These are phyloP conservation scores for Drosophila melanogaster DNA, from an alignment of 1,140 invertebrate species.

Conservation along the genomic window Release_6_plus_ISO1_MT NT_037436.4:3384001-3384500, in stretches of 20 bases:
- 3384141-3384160: slow-evolving; percentile 76
- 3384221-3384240: slow-evolving; percentile 5
- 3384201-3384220: slow-evolving; percentile 81
- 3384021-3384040: background rate
- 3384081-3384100: slow-evolving; percentile 38
- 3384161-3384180: slow-evolving; percentile 82
- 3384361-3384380: slow-evolving; percentile 5
- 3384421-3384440: background rate
- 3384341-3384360: slow-evolving; percentile 30
- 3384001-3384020: slow-evolving; percentile 23
- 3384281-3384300: slow-evolving; percentile 66
- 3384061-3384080: slow-evolving; percentile 48
- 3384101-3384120: slow-evolving; percentile 69
- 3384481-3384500: slow-evolving; percentile 76
- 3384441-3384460: background rate
- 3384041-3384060: slow-evolving; percentile 1
- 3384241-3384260: background rate
- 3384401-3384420: background rate
- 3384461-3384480: slow-evolving; percentile 52
- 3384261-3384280: slow-evolving; percentile 12
- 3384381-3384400: slow-evolving; percentile 17
- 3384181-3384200: slow-evolving; percentile 83
- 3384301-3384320: slow-evolving; percentile 56
- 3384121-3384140: slow-evolving; percentile 67
- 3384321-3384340: slow-evolving; percentile 64